Percentiles rank a stretch among this genome's conserved stretches.
Evolutionary conservation across 2,888 invertebrate genomes (phyloP).

Genomic region (Drosophila multiciliata): DNA sequence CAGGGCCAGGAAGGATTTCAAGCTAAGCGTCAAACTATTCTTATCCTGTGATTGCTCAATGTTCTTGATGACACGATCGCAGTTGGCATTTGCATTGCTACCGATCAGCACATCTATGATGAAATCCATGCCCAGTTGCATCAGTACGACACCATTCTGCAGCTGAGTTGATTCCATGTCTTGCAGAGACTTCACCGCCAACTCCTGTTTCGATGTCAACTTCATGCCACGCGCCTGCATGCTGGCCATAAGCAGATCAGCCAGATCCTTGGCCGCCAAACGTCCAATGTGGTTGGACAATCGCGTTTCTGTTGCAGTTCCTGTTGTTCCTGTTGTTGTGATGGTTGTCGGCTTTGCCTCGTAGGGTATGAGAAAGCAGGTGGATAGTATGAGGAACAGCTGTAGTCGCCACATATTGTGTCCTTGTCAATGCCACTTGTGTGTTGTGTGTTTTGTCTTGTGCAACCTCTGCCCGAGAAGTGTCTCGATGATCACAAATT

Average conservation of each 20-base stretch:
- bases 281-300: constrained; percentile 43
- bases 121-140: constrained; percentile 68
- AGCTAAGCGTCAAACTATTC: constrained; percentile 48
- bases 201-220: constrained; percentile 39
- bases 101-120: constrained; percentile 67
- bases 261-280: constrained; percentile 68
- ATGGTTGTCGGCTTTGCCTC: constrained; percentile 60
- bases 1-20: constrained; percentile 60
- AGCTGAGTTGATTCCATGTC: constrained; percentile 30
- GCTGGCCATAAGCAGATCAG: constrained; percentile 68
- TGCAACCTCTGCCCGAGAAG: not conserved
- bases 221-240: constrained; percentile 61
- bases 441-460: not conserved
- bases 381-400: constrained; percentile 65
- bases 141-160: constrained; percentile 32
- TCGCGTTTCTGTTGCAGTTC: not conserved
- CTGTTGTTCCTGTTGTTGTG: not conserved
- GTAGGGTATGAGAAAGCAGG: constrained; percentile 66
- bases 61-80: constrained; percentile 56
- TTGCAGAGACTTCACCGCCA: constrained; percentile 48
- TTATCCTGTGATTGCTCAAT: constrained; percentile 54
- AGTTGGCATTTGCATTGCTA: constrained; percentile 41
- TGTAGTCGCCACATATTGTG: constrained; percentile 70
- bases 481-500: constrained; percentile 24
- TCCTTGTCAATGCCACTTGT: not conserved